These are phyloP conservation scores for Telmatherina bonti DNA, from an alignment of 2,797 vertebrate genomes.

Conservation along the genomic window DNA sequence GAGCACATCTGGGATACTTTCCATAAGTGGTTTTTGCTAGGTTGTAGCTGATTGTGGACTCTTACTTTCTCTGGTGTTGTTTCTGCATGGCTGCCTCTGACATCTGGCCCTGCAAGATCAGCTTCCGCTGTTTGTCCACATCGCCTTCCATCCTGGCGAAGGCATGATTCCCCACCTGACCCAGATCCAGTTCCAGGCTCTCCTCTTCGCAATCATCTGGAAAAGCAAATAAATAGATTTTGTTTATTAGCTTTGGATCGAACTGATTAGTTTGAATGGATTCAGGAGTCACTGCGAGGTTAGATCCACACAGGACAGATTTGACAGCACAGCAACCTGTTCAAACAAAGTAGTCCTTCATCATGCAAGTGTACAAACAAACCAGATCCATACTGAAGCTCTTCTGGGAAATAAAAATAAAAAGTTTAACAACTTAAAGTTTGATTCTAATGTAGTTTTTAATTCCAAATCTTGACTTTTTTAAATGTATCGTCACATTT, in stretches of 20 bases:
- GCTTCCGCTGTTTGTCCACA: conserved; percentile 94
- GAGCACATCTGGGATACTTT: neutral
- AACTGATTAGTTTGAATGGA: neutral
- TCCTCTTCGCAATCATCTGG: conserved; percentile 83
- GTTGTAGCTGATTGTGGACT: neutral
- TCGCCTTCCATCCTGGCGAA: conserved; percentile 98
- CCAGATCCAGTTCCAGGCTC: conserved; percentile 89
- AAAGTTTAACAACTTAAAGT: neutral
- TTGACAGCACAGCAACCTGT: neutral
- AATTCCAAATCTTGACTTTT: no score
- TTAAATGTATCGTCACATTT: neutral
- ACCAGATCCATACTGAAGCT: neutral
- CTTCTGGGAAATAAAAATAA: neutral
- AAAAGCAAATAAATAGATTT: neutral
- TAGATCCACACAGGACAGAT: neutral
- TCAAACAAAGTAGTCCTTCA: neutral
- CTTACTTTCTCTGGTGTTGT: conserved; percentile 97
- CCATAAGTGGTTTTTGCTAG: no score
- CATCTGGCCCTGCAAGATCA: conserved; percentile 94
- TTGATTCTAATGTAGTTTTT: neutral
- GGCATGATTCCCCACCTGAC: conserved; percentile 94
- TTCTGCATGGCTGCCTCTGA: conserved; percentile 94
- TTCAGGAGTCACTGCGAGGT: neutral
- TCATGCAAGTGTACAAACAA: neutral
- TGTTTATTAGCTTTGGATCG: neutral